Base-by-base conservation (phyloP, 2,888 invertebrate species). In the Drosophila rellima region DNA sequence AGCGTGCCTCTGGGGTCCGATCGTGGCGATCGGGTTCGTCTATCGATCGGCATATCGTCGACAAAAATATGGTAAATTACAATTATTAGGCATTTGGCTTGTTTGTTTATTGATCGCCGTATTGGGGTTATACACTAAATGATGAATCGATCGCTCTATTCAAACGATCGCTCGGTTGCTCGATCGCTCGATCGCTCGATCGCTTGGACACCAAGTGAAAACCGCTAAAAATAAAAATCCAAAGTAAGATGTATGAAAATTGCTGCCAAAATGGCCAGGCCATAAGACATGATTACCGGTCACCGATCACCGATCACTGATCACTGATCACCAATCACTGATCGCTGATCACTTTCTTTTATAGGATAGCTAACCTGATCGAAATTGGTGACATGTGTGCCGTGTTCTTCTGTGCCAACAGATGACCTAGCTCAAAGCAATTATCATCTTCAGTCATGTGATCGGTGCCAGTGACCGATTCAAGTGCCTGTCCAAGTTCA, bases 1-100 rank as follows among this genome's bases (percentile, higher is more conserved):
- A 48, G 52, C 40, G 52, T 64, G 76, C 68, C 78, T 76, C 62
- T 55, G 81, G 88, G 77, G 69, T 57, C 45, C 66, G 84, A 75
- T 87, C 84, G 88, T 83, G 84, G 54, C 33, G 54, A 55, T 55
- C 54, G 54, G 40, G 74, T 77, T 88, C 76, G 82, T 76, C 84
- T 78, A 70, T 79, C 52, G 85, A 86, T 80, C 80, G 78, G 65
- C 78, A 76, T 82, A 82, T 79, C 76, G 75, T 86, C 81, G 81
- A 77, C 84, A 70, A 86, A 85, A 86, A 85, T 84, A 85, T 87
- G 79, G 84, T 74, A 86, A 86, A 86, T 86, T 86, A 86, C 89
- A 86, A 89, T 86, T 86, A 86, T 86, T 86, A 86, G 80, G 80
- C 78, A 85, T 88, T 88, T 82, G 78, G 82, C 80, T 89, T 89